Conservation (phyloP, 2,797 vertebrate species). For the Denticeps clupeoides region DNA sequence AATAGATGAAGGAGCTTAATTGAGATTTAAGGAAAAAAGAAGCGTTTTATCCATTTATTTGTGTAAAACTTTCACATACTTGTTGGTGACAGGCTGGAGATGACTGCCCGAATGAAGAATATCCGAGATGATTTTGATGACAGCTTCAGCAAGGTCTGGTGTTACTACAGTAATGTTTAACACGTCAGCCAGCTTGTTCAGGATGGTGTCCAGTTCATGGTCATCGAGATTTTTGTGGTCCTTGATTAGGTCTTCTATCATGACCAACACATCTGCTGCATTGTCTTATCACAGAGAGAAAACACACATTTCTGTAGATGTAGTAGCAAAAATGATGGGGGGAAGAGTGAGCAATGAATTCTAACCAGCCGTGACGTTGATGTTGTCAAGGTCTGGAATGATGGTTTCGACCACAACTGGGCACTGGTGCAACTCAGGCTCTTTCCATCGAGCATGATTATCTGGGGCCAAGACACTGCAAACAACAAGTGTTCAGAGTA, state of each 20-base stretch:
- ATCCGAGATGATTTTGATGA: slow-evolving; percentile 60
- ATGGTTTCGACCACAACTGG: slow-evolving; percentile 47
- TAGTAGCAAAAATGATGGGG: neutral
- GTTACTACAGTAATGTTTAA: slow-evolving; percentile 50
- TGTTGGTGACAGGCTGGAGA: slow-evolving; percentile 59
- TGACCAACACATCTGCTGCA: slow-evolving; percentile 56
- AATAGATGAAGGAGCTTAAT: neutral
- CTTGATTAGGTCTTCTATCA: slow-evolving; percentile 59
- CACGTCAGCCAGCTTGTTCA: slow-evolving; percentile 60
- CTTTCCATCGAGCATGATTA: slow-evolving; percentile 40
- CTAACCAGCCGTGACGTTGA: slow-evolving; percentile 48
- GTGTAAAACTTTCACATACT: slow-evolving; percentile 45
- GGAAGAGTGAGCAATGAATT: neutral
- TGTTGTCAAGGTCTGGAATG: slow-evolving; percentile 43
- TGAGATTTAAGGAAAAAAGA: neutral
- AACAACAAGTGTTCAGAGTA: slow-evolving; percentile 5
- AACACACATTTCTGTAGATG: neutral
- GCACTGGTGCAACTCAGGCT: slow-evolving; percentile 43
- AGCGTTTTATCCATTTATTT: neutral
- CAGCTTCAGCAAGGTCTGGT: slow-evolving; percentile 45
- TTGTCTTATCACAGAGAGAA: slow-evolving; percentile 61
- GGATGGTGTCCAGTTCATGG: slow-evolving; percentile 57
- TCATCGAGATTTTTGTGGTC: slow-evolving; percentile 35
- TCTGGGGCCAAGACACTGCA: slow-evolving; percentile 41
- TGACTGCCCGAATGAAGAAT: slow-evolving; percentile 55